Base-by-base conservation (phyloP, 2,888 invertebrate genomes). In the Eupithecia subfuscata region DNA sequence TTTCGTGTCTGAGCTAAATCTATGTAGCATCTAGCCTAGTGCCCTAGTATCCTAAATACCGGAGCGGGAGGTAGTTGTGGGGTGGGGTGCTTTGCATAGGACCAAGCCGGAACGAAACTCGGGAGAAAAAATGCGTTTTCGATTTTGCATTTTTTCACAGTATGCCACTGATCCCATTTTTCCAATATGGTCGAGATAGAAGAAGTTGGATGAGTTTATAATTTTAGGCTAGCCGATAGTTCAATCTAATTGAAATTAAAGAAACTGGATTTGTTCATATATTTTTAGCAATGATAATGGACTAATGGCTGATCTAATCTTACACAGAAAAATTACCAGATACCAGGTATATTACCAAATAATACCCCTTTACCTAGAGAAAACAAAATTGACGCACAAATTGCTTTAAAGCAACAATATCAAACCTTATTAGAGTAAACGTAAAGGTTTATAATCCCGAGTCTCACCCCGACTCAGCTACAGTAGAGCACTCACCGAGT, bases 401-500 rank as follows among this genome's bases (percentile, higher is more conserved):
- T 18, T 48, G 48, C n/a, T 5, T 52, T 9, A n/a, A n/a, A 52
- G n/a, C 52, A 56, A 56, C 52, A n/a, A 9, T 48, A 4, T 48
- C 18, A 48, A 48, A 48, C 8, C 1, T 22, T 56, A 56, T 5
- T 1, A 22, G 1, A 64, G 1, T 18, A 40, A 37, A 67, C 40
- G 65, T 67, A 40, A 40, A 67, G n/a, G 37, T 12, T 2, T 37
- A n/a, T 67, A 67, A 22, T 37, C n/a, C 12, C 37, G 40, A 12
- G 12, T 64, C 34, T 34, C n/a, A n/a, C n/a, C n/a, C 65, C 65
- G 65, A 67, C n/a, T 22, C 12, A 12, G 37, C n/a, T n/a, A 37
- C 68, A 76, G 82, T 85, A 88, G 88, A 89, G 90, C 88, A 90
- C 97, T 97, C 88, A 97, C 97, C 68, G 97, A 97, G 88, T 97